A percentile compares a stretch with the other conserved stretches of the same genome.
phyloP scores from a whole-genome alignment of 2,888 invertebrate genomes.

The Diachrysia chrysitis region DNA sequence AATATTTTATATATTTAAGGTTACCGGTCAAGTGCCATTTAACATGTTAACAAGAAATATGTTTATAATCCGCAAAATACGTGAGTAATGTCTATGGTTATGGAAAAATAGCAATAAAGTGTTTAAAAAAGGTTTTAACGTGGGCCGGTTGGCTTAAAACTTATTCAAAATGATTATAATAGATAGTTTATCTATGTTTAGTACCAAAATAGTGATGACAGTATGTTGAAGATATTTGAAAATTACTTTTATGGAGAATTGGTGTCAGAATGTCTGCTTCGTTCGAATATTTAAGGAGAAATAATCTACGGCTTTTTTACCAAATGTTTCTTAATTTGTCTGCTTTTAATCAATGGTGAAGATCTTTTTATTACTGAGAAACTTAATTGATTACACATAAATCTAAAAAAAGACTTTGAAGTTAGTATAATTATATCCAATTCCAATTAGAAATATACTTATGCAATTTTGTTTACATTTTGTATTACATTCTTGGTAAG shows the following conservation, averaged over 20 bases:
- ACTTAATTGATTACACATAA: no score
- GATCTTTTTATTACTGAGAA: no score
- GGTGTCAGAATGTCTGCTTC: conserved; percentile 30
- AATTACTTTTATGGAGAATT: conserved; percentile 12
- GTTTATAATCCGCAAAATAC: conserved; percentile 3
- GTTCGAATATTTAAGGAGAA: not conserved
- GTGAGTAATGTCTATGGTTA: conserved; percentile 12
- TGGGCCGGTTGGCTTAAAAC: conserved; percentile 23
- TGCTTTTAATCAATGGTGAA: not conserved
- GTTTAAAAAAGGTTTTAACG: conserved; percentile 10
- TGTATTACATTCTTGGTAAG: no score
- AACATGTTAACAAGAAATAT: not conserved
- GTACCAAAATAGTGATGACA: conserved; percentile 12
- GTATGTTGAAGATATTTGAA: conserved; percentile 9
- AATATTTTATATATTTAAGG: not conserved
- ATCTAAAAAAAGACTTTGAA: no score
- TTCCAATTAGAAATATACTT: no score
- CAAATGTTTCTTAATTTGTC: not conserved
- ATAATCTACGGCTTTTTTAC: not conserved
- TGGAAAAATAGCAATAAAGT: conserved; percentile 11
- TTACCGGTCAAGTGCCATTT: not conserved
- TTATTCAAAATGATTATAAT: conserved; percentile 22
- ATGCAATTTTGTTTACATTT: no score
- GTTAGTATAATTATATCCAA: no score
- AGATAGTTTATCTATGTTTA: conserved; percentile 23